Base-by-base conservation (phyloP, 2,888 invertebrate genomes). In the Drosophila macrospina region DNA sequence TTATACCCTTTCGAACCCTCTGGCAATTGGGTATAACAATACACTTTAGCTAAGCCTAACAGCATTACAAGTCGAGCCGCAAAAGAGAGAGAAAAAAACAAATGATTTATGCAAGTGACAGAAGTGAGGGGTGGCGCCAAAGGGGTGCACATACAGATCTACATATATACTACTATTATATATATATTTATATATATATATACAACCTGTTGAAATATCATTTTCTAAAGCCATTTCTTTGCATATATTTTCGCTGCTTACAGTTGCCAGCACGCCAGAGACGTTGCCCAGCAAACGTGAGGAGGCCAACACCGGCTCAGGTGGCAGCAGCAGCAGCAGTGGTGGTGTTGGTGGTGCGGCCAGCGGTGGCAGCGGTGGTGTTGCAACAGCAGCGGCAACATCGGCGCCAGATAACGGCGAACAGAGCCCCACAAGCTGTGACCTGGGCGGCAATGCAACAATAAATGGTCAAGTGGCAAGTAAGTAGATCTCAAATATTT, bases 241-340 rank as follows among this genome's bases (percentile, higher is more conserved):
- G 15, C 54, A 71, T 84, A 26, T 71, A 34, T 57, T 78, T 70
- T 68, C 57, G 20, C 63, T 91, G 91, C 91, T 95, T 95, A 63
- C 95, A 96, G 96, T 96, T 94, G 96, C 96, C 92, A 96, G 96
- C 93, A 96, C 96, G 80, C 96, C 96, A 83, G 96, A 96, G 92
- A 93, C 94, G 91, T 92, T 93, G 79, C 91, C 93, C 91, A 70
- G 64, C 32, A 90, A 94, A 80, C 94, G 93, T 90, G 95, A 95
- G 91, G 95, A 94, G 90, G 92, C 74, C 68, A 82, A 71, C 62
- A 76, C 71, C 68, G 65, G 72, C 45, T 32, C 69, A 48, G 68
- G 52, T 32, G 60, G 69, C 60, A 73, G 57, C 54, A 57, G 48
- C 68, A 70, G 56, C 63, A 42, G 52, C 37, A 39, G 24, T 42